Base-by-base conservation (phyloP, 1,140 invertebrate species). In the Solenopsis invicta region DNA sequence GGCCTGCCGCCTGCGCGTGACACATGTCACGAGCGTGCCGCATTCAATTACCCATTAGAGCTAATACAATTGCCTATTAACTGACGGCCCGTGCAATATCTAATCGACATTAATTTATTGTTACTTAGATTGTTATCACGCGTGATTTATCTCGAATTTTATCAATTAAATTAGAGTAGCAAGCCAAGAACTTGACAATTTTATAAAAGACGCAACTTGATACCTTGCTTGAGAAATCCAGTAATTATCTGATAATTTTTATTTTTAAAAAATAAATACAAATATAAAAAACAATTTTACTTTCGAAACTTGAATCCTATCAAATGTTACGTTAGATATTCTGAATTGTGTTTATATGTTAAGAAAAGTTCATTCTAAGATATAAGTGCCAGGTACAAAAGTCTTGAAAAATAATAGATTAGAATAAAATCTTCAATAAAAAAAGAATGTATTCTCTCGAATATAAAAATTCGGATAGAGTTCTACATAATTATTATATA, bases 31-130 rank as follows among this genome's bases (percentile, higher is more conserved):
- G 18, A 61, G 12, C 67, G n/a, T 61, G 41, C 54, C 41, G 41
- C 29, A 72, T 37, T 84, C 48, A 84, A 61, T 84, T 62, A 74
- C 21, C 54, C 67, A 48, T 82, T 74, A 84, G 1, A 45, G 18
- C n/a, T 84, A 61, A 74, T 84, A 75, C 56, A 84, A 84, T 84
- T 84, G 69, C 37, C 21, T 54, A 82, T 82, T 18, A 54, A 10
- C n/a, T 18, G 29, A 34, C 41, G 12, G 4, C 37, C 16, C 8
- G 13, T 29, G 4, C 61, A 48, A 74, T 48, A 24, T 48, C 9
- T 8, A 6, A 48, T 84, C 18, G n/a, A 45, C 5, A 56, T 81
- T 56, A 18, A 81, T 29, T 84, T 80, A 67, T 67, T 56, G 34
- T 50, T 59, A 16, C 12, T 59, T 21, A 5, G 21, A 18, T 72